Percentiles rank a stretch among this genome's conserved stretches.
Evolutionary conservation across 1,140 invertebrate genomes (phyloP).

Genomic region (Belonocnema kinseyi): DNA sequence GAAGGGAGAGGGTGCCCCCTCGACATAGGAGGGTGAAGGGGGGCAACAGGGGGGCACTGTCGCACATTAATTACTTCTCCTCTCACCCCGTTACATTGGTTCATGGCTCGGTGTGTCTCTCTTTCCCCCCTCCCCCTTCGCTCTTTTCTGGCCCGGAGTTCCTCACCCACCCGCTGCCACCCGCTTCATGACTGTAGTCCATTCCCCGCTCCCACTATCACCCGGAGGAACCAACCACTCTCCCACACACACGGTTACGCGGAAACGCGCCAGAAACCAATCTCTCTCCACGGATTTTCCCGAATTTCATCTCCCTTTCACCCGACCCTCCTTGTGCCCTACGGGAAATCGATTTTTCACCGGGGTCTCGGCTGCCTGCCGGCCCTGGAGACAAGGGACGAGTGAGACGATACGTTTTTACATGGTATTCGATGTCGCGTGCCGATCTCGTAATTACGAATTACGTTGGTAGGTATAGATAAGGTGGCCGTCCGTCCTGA

Average conservation of each 20-base stretch:
- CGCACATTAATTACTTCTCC: conserved; percentile 70
- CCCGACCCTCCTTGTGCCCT: conserved; percentile 62
- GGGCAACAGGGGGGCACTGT: conserved; percentile 57
- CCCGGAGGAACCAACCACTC: not conserved
- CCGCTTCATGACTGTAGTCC: conserved; percentile 4
- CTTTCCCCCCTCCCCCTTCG: conserved; percentile 51
- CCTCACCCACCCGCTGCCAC: conserved; percentile 13
- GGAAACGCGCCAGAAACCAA: conserved; percentile 56
- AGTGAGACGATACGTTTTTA: conserved; percentile 30
- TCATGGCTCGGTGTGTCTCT: conserved; percentile 39
- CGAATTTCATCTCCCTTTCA: conserved; percentile 49
- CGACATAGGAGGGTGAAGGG: conserved; percentile 11
- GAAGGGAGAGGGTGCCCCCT: conserved; percentile 44
- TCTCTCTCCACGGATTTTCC: conserved; percentile 53
- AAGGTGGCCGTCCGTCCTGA: too few relatives aligned
- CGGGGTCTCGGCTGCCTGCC: conserved; percentile 62
- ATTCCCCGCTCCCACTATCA: conserved; percentile 30
- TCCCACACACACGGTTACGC: conserved; percentile 33
- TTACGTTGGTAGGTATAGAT: too few relatives aligned
- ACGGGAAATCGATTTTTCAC: conserved; percentile 72
- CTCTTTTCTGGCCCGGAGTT: conserved; percentile 22
- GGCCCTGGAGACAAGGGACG: conserved; percentile 53
- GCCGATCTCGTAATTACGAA: too few relatives aligned
- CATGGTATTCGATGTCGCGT: not conserved
- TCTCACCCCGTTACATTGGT: conserved; percentile 51